These are phyloP conservation scores for Crotalus tigris DNA, from an alignment of 2,113 vertebrate genomes.

Conservation along the genomic window DNA sequence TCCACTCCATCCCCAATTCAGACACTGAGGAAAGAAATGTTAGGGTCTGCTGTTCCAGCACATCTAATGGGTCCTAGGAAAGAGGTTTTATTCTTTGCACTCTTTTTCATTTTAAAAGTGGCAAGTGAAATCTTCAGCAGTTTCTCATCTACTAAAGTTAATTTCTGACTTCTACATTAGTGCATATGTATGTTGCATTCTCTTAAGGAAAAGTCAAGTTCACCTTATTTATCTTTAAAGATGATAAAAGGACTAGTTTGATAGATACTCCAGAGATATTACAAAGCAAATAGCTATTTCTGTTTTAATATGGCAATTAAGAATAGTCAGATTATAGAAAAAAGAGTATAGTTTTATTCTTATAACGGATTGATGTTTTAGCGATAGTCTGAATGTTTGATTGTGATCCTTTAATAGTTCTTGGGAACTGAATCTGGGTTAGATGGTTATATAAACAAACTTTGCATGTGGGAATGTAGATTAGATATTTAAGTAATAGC, in stretches of 20 bases:
- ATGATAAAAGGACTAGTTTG: constrained; percentile 77
- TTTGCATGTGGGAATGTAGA: not conserved
- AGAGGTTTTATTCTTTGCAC: constrained; percentile 2
- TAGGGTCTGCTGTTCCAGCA: not conserved
- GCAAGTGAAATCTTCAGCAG: constrained; percentile 34
- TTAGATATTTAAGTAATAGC: not conserved
- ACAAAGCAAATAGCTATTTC: constrained; percentile 79
- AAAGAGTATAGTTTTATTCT: constrained; percentile 67
- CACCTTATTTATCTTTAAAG: constrained; percentile 64
- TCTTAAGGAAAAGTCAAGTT: constrained; percentile 59
- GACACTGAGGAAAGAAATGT: not conserved
- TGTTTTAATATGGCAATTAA: constrained; percentile 79
- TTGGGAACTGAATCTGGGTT: constrained; percentile 50
- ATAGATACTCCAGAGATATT: constrained; percentile 71
- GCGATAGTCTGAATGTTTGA: constrained; percentile 64
- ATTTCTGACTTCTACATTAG: constrained; percentile 37
- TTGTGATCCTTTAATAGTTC: constrained; percentile 40
- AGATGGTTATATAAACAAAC: constrained; percentile 20
- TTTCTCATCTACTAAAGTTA: constrained; percentile 57
- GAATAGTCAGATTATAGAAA: constrained; percentile 71
- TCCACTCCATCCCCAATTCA: not conserved
- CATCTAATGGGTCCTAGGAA: not conserved
- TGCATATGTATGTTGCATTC: constrained; percentile 21
- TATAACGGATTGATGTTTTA: constrained; percentile 63
- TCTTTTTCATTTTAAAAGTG: not conserved